These are phyloP conservation scores for Cynopterus brachyotis DNA, from an alignment of 2,113 vertebrate genomes.

Conservation along the genomic window DNA sequence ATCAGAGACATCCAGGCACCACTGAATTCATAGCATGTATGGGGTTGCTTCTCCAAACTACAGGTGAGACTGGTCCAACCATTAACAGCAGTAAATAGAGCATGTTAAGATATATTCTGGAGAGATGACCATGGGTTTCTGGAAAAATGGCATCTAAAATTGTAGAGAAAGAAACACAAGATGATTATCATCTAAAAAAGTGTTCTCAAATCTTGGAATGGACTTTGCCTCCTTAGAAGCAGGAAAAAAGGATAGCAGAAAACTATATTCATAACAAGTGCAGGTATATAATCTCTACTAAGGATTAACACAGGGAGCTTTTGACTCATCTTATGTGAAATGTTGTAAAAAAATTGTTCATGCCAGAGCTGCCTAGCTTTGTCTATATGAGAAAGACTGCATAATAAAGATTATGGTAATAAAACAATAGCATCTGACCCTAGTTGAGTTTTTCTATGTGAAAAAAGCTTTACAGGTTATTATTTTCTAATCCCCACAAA, in stretches of 20 bases:
- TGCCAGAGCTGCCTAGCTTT: not conserved
- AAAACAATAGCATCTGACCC: not conserved
- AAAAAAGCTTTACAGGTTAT: not conserved
- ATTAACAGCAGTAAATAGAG: not conserved
- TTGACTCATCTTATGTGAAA: not conserved
- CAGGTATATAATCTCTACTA: no score
- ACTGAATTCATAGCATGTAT: not conserved
- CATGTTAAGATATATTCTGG: not conserved
- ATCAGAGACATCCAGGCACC: not conserved
- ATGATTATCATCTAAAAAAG: not conserved
- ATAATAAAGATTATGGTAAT: not conserved
- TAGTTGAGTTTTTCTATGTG: not conserved
- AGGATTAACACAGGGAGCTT: accelerated
- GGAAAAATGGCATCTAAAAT: not conserved
- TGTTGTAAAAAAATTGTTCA: not conserved
- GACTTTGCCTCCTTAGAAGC: not conserved
- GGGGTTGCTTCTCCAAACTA: not conserved
- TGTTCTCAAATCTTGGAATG: not conserved
- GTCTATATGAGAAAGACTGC: not conserved
- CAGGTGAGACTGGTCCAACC: not conserved
- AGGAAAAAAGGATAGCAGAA: not conserved
- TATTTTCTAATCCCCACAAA: not conserved
- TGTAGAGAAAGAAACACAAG: not conserved
- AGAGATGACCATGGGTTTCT: not conserved
- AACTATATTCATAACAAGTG: not conserved